Conservation (phyloP, 2,888 invertebrate species). For the Julus scandinavius region DNA sequence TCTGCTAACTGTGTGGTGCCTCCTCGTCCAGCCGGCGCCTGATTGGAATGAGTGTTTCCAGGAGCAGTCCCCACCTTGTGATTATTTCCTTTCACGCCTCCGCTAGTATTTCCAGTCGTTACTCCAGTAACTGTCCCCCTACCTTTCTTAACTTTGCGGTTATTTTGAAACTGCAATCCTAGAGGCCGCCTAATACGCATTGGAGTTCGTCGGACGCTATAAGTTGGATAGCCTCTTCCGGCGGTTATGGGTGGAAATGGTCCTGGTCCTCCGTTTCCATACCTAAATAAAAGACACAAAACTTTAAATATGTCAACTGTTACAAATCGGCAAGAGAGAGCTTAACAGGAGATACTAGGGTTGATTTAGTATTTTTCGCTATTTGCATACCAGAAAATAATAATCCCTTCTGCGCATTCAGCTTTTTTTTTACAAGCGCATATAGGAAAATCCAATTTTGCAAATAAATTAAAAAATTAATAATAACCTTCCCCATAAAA, state of each 20-base stretch:
- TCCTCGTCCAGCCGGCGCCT: conserved; percentile 39
- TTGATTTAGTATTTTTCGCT: no score
- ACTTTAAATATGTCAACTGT: background rate
- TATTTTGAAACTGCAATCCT: conserved; percentile 28
- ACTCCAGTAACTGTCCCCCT: background rate
- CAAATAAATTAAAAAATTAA: background rate
- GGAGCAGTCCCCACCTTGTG: background rate
- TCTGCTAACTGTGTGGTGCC: conserved; percentile 28
- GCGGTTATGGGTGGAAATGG: conserved; percentile 4
- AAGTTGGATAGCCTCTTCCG: conserved; percentile 51
- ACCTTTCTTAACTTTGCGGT: conserved; percentile 47
- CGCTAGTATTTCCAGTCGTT: conserved; percentile 31
- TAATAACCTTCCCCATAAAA: no score
- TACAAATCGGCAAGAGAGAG: no score
- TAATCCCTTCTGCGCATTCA: no score
- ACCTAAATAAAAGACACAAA: background rate
- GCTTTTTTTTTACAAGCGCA: no score
- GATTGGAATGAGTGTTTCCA: conserved; percentile 12
- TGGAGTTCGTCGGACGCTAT: conserved; percentile 47
- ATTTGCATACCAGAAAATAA: no score
- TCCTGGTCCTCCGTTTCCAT: background rate
- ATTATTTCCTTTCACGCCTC: conserved; percentile 8
- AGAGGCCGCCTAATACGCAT: conserved; percentile 50
- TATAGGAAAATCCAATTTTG: background rate
- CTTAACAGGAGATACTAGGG: no score